Base-by-base conservation (phyloP, 92 coral and sea anemone genomes). In the Epizoanthus scotinus region DNA sequence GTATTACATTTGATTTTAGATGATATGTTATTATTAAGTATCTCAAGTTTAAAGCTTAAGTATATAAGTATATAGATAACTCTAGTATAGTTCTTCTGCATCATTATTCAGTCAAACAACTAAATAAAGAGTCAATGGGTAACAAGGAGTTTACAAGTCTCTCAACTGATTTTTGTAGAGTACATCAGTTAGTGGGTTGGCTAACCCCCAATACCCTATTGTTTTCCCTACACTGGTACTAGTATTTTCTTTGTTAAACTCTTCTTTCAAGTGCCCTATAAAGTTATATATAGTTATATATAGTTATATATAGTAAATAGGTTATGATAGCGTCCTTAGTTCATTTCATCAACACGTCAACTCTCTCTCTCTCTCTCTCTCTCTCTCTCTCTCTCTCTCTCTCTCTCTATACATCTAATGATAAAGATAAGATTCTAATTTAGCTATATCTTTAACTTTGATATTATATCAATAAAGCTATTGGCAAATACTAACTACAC, bases 31-130 rank as follows among this genome's bases (percentile, higher is more conserved):
- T 64, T 64, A 14, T 64, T 64, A 68, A 68, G 73, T 68, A 44
- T 27, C 22, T 68, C 73, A 68, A 68, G 73, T 29, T 67, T 22
- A 42, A 67, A 47, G 15, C 34, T 67, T 67, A 20, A 67, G 71
- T 40, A 38, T 38, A 40, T 38, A 38, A 68, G 28, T 68, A 18
- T 18, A 64, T 62, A 64, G 5, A 19, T 27, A 64, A 28, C 40
- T 64, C 69, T 29, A 64, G 69, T 15, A 3, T 68, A 68, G 56
- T 38, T 68, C 24, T 68, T 42, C 73, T 38, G 1, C 52, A 53
- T 38, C 56, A 34, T 34, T 6, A 34, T 42, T 42, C 5, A n/a
- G 17, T 8, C 42, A 42, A 57, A 64, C 36, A 18, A 27, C 36
- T 29, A 21, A 64, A 15, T 64, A 20, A 17, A 29, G 47, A 27